phyloP scores from a whole-genome alignment of 1,140 invertebrate species.

The Hetaerina americana region DNA sequence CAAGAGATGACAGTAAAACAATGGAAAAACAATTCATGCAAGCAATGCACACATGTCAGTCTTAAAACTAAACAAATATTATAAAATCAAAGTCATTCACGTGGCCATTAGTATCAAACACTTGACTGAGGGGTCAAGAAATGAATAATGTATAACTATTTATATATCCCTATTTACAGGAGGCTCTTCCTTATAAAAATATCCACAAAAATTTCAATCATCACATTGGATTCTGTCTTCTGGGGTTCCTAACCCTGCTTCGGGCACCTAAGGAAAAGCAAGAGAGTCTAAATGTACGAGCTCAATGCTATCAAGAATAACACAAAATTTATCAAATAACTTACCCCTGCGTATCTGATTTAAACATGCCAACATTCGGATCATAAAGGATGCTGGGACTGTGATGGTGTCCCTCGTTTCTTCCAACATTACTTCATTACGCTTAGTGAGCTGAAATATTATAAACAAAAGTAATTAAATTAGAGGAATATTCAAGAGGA shows the following conservation, averaged over 20 bases:
- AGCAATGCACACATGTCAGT: not conserved
- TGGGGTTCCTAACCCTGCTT: not conserved
- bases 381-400: conserved; percentile 79
- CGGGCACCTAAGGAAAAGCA: not conserved
- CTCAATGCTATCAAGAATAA: not conserved
- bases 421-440: conserved; percentile 77
- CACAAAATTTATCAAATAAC: not conserved
- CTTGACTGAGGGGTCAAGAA: not conserved
- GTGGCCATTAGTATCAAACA: not conserved
- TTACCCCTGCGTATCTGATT: conserved; percentile 53
- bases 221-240: not conserved
- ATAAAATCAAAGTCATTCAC: not conserved
- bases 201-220: not conserved
- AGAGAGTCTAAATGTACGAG: not conserved
- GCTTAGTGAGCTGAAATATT: conserved; percentile 53
- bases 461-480: conserved; percentile 11
- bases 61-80: not conserved
- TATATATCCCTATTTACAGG: not conserved
- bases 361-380: conserved; percentile 67
- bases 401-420: conserved; percentile 82
- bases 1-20: not conserved
- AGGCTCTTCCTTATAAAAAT: not conserved
- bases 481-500: not conserved
- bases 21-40: not conserved
- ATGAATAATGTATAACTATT: not conserved